phyloP scores from a whole-genome alignment of 2,888 invertebrate species.

The Zeuzera pyrina region DNA sequence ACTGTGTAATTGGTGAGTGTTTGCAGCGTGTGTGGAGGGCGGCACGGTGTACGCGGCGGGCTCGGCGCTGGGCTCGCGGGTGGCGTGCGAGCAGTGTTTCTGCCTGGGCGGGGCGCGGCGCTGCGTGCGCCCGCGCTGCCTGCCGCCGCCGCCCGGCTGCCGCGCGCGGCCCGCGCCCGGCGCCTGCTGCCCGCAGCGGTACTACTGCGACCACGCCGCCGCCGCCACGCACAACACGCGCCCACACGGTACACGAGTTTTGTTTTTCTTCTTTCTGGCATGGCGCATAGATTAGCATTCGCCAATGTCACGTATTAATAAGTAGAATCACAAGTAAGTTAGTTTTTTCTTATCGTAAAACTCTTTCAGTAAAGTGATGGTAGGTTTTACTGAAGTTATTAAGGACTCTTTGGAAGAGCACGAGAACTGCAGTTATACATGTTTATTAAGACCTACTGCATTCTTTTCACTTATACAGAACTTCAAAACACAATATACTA shows the following conservation, averaged over 20 bases:
- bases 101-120: constrained; percentile 81
- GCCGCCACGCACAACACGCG: constrained; percentile 26
- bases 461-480: too few relatives aligned
- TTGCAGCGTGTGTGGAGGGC: constrained; percentile 79
- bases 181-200: constrained; percentile 86
- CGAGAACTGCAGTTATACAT: too few relatives aligned
- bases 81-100: constrained; percentile 90
- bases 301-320: too few relatives aligned
- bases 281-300: too few relatives aligned
- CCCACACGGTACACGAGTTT: constrained; percentile 33
- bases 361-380: too few relatives aligned
- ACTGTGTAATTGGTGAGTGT: constrained; percentile 23
- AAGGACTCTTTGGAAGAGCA: too few relatives aligned
- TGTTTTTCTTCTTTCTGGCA: too few relatives aligned
- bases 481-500: too few relatives aligned
- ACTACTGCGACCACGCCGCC: constrained; percentile 71
- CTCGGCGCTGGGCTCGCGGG: constrained; percentile 85
- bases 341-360: too few relatives aligned
- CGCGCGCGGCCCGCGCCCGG: constrained; percentile 74
- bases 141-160: constrained; percentile 82
- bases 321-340: too few relatives aligned
- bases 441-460: too few relatives aligned
- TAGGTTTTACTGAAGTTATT: too few relatives aligned
- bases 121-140: constrained; percentile 86
- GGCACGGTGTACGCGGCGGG: constrained; percentile 84